Conservation (phyloP, 2,113 vertebrate genomes). For the Sprattus sprattus region DNA sequence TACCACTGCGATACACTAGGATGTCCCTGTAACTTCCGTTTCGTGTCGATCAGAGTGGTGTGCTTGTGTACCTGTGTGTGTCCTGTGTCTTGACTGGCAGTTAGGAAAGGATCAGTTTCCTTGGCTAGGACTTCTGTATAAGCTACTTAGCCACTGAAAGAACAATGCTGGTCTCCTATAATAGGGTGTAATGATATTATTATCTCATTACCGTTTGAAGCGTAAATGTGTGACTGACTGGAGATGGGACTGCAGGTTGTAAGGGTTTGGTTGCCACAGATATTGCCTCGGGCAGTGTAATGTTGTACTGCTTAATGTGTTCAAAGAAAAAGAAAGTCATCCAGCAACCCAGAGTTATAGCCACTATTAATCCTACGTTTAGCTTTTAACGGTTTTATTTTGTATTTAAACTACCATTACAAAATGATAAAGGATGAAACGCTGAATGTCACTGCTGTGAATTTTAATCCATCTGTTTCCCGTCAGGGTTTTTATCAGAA, state of each 20-base stretch:
- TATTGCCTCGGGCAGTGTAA: neutral
- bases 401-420: neutral
- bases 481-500: neutral
- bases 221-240: neutral
- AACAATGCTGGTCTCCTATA: neutral
- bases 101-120: neutral
- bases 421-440: neutral
- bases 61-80: neutral
- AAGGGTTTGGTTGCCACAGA: neutral
- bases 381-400: neutral
- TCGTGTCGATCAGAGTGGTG: neutral
- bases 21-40: neutral
- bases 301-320: neutral
- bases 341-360: neutral
- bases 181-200: neutral
- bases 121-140: neutral
- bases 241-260: neutral
- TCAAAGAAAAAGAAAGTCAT: neutral
- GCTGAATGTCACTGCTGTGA: neutral
- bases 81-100: neutral
- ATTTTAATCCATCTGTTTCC: neutral
- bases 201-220: neutral
- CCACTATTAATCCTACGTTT: neutral
- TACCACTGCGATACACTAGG: neutral
- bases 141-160: neutral